Base-by-base conservation (phyloP, 2,113 vertebrate genomes). In the Mola mola region DNA sequence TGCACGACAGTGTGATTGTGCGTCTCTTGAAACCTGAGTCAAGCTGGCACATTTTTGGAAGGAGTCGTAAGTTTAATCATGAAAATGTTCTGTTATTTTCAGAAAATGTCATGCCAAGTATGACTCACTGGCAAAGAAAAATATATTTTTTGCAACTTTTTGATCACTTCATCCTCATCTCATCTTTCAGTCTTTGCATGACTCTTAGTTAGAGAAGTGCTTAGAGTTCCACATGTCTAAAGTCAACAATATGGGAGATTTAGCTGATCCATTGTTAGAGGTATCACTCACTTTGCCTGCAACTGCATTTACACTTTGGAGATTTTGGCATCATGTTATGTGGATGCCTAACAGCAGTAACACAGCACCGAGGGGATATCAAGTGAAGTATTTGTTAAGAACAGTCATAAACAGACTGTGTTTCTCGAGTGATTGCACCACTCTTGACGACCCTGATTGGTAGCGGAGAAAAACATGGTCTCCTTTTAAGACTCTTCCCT, bases 371-470 rank as follows among this genome's bases (percentile, higher is more conserved):
- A 40, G 37, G 15, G 28, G 46, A 44, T 2, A 20, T 31, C 13
- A 36, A 37, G 11, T 43, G 9, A 76, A 59, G 51, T 24, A 4
- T 38, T 37, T 64, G n/a, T 19, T 19, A 11, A 10, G 20, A 77
- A 33, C 33, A 25, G 24, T n/a, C 28, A 26, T 5, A 41, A 63
- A 59, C 46, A 47, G 41, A 73, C 71, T 25, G 42, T 44, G 29
- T 52, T 52, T 43, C 41, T 68, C 43, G 42, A 72, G 66, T 75
- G 75, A 75, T 78, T 70, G 40, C 12, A 22, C 19, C 41, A 11
- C 41, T 22, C 63, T 71, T 31, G 34, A 72, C 37, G 58, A n/a
- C 21, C 26, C 13, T 74, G 74, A 85, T 61, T 79, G 37, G 64
- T 43, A 42, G 33, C 5, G 7, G 44, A 25, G 21, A 15, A 46